Conservation (phyloP, 2,888 invertebrate species). For the Acanthosoma haemorrhoidale region DNA sequence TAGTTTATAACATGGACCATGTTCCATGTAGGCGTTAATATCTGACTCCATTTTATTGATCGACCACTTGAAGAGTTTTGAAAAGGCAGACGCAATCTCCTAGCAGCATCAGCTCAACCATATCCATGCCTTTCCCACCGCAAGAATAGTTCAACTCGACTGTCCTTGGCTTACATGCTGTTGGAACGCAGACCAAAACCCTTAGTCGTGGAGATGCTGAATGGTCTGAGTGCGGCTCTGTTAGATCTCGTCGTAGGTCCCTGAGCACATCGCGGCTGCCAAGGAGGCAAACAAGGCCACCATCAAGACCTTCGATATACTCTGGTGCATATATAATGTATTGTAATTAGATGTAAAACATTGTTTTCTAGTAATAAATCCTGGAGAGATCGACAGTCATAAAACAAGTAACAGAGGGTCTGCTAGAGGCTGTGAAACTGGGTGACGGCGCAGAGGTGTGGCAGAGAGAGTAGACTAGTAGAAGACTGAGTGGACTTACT, state of each 20-base stretch:
- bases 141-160: slow-evolving; percentile 90
- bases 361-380: too few species aligned
- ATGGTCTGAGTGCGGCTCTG: slow-evolving; percentile 34
- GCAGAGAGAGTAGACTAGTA: too few species aligned
- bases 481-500: too few species aligned
- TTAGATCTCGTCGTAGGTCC: slow-evolving; percentile 35
- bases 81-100: slow-evolving; percentile 34
- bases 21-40: too few species aligned
- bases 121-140: slow-evolving; percentile 90
- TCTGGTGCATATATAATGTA: too few species aligned
- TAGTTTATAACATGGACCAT: too few species aligned
- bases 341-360: too few species aligned
- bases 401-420: too few species aligned
- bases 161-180: slow-evolving; percentile 79
- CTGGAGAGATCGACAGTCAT: too few species aligned
- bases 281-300: slow-evolving; percentile 35
- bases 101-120: slow-evolving; percentile 48
- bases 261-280: slow-evolving; percentile 38
- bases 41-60: too few species aligned
- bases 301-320: slow-evolving; percentile 38
- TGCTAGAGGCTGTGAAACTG: too few species aligned
- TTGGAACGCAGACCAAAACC: slow-evolving; percentile 75
- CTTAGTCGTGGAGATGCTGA: slow-evolving; percentile 29
- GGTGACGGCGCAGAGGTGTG: too few species aligned
- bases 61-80: slow-evolving; percentile 73